Conservation (phyloP, 2,797 vertebrate genomes). For the Alauda arvensis region DNA sequence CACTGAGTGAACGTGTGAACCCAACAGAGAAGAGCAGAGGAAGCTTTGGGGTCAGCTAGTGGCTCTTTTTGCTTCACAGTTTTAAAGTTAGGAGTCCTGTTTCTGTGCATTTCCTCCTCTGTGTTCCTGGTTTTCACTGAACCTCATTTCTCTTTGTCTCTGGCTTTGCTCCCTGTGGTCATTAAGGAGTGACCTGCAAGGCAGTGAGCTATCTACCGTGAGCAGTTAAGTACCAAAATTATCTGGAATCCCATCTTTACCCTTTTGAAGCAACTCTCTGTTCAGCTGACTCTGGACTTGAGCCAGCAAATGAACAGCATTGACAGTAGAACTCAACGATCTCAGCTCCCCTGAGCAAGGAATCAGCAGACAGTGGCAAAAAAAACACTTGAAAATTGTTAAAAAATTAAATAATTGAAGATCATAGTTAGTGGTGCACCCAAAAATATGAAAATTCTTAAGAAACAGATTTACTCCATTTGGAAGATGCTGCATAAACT, state of each 20-base stretch:
- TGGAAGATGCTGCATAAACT: neutral
- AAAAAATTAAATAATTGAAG: neutral
- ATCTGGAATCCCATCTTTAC: neutral
- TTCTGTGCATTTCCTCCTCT: neutral
- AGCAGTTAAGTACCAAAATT: constrained; percentile 16
- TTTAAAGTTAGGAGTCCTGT: neutral
- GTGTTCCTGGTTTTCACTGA: neutral
- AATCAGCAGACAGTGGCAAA: neutral
- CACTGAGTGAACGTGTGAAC: neutral
- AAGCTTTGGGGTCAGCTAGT: neutral
- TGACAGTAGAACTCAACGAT: neutral
- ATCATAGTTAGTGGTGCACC: neutral
- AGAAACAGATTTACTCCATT: neutral
- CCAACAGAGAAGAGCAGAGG: neutral
- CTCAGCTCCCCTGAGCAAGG: neutral
- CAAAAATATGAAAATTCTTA: neutral
- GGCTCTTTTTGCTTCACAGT: neutral
- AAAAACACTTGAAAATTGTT: neutral
- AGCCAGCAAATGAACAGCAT: neutral
- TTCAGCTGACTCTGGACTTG: neutral
- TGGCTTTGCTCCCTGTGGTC: neutral
- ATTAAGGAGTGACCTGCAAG: constrained; percentile 11
- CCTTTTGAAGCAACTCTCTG: neutral
- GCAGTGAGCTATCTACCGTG: neutral
- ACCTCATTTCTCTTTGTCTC: constrained; percentile 8